Conservation (phyloP, 2,888 invertebrate genomes). For the Trissoscelio sp. region DNA sequence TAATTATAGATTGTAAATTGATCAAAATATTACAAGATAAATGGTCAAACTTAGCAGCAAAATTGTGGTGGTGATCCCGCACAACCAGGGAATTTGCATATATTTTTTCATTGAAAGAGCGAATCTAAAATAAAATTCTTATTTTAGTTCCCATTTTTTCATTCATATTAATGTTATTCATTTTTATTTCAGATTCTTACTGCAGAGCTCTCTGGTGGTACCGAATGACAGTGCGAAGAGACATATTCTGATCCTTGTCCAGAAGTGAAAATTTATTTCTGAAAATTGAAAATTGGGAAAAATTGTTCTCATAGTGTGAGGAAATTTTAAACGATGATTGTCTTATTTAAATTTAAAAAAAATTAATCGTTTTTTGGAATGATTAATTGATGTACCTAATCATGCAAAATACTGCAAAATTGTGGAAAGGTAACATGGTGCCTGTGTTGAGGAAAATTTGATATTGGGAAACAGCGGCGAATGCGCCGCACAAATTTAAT, state of each 20-base stretch:
- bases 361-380: too few relatives aligned
- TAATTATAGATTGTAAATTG: not conserved
- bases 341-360: conserved; percentile 1
- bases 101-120: not conserved
- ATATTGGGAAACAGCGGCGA: not conserved
- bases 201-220: conserved; percentile 13
- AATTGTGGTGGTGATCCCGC: not conserved
- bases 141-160: too few relatives aligned
- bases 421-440: conserved; percentile 8
- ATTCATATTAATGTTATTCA: too few relatives aligned
- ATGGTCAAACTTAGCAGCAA: not conserved
- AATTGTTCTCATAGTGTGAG: too few relatives aligned
- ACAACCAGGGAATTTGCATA: conserved; percentile 3
- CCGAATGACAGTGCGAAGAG: not conserved
- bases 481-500: not conserved
- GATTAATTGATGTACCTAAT: conserved; percentile 5
- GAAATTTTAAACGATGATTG: too few relatives aligned
- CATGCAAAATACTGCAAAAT: conserved; percentile 17
- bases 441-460: conserved; percentile 16
- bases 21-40: not conserved
- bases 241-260: not conserved
- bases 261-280: not conserved
- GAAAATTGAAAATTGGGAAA: not conserved
- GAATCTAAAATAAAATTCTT: conserved; percentile 9
- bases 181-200: conserved; percentile 4